Evolutionary conservation across 2,888 invertebrate genomes (phyloP), one percentile per base, ranked within the genome.

Genomic region (Ditula angustiorana): DNA sequence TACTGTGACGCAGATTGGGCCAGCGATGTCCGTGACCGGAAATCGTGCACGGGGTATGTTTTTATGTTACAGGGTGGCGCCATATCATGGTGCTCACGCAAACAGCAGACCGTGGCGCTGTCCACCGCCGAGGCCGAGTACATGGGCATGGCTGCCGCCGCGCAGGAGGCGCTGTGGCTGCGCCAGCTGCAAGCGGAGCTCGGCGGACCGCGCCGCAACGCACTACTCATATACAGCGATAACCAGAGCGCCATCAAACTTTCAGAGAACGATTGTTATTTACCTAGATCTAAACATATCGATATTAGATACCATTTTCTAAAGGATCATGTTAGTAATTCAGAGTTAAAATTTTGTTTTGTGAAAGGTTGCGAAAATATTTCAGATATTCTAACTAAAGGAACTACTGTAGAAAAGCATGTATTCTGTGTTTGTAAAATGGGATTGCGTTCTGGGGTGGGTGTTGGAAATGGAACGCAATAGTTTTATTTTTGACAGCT

Each of bases 1-100:
- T 71, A 70, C 41, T 71, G 72, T 61, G 69, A 77, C 70, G 66
- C 77, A 23, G 77, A 79, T 49, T 78, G 74, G 77, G 77, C 72
- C n/a, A n/a, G n/a, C n/a, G n/a, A n/a, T n/a, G n/a, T n/a, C n/a
- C n/a, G n/a, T n/a, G n/a, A n/a, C n/a, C n/a, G n/a, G n/a, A n/a
- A n/a, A 44, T 75, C 74, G 0, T 74, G 72, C 55, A 73, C 75
- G 0, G 75, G 75, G 3, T 74, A 74, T 16, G 26, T 61, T 23
- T 75, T 75, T 67, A 5, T 74, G 2, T 71, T 70, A 63, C 73
- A 76, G 63, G 67, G 63, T 62, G 75, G 30, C 2, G 62, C 68
- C 7, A 58, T 77, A 23, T 56, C 63, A 2, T 77, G 77, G 76
- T 52, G 57, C 46, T 75, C 75, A 1, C 50, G 66, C 8, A 76